These are phyloP conservation scores for Brachionus sp. DNA, from an alignment of 1,140 invertebrate genomes.

Conservation along the genomic window DNA sequence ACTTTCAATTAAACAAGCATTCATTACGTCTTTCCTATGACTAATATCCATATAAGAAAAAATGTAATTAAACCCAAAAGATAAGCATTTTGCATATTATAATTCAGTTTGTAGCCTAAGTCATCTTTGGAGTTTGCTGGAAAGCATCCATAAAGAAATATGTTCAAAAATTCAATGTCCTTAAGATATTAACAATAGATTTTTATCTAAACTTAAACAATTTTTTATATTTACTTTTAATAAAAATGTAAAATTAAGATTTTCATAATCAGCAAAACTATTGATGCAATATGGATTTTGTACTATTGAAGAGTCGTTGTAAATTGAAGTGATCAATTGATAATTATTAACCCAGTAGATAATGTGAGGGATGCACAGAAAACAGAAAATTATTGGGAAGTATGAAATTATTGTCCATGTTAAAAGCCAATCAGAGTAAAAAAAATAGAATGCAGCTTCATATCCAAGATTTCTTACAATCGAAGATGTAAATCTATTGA, in stretches of 20 bases:
- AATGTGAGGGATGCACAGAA: background rate
- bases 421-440: background rate
- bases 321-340: background rate
- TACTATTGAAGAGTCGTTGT: background rate
- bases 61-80: background rate
- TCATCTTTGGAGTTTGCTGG: background rate
- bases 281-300: background rate
- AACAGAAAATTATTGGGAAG: background rate
- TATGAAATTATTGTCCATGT: background rate
- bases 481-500: background rate
- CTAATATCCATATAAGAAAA: background rate
- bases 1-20: background rate
- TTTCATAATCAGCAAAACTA: background rate
- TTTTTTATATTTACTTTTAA: background rate
- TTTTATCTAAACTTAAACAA: background rate
- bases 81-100: conserved; percentile 32
- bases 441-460: background rate
- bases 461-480: background rate
- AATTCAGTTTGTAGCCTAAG: background rate
- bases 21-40: background rate
- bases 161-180: background rate
- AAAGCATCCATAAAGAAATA: conserved; percentile 1
- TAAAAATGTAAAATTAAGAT: background rate
- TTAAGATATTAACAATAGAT: background rate
- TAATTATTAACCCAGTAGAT: background rate